Percentiles rank a stretch among this genome's conserved stretches.
Evolutionary conservation across 2,113 vertebrate genomes (phyloP).

Genomic region (Progne subis): DNA sequence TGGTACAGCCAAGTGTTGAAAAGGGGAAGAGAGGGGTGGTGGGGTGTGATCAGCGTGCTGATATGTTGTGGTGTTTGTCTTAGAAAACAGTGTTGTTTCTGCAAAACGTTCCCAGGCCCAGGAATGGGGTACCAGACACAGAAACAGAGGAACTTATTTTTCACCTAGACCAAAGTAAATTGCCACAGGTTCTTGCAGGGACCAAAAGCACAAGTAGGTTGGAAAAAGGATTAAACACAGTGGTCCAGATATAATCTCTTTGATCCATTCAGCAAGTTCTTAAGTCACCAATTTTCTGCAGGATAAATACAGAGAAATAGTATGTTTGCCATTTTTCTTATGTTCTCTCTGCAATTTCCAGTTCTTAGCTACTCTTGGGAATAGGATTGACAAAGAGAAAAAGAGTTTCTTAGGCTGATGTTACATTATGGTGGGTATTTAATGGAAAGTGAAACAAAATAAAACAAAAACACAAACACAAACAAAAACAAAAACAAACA

Average conservation of each 20-base stretch:
- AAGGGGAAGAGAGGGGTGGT: background rate
- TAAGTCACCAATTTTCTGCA: background rate
- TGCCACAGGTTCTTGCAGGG: background rate
- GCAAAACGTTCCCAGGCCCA: background rate
- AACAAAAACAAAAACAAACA: background rate
- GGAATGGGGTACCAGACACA: background rate
- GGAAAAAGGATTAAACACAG: background rate
- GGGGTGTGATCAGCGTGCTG: accelerated
- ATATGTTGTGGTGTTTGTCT: background rate
- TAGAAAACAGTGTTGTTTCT: background rate
- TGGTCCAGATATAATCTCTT: background rate
- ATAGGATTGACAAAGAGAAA: background rate
- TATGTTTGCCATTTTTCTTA: background rate
- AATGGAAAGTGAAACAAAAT: background rate
- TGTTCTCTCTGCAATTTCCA: background rate
- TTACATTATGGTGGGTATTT: background rate
- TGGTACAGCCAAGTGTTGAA: background rate
- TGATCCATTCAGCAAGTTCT: background rate
- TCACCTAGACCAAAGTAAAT: background rate
- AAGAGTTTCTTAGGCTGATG: background rate
- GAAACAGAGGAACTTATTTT: background rate
- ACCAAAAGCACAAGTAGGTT: background rate
- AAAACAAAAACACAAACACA: too few species aligned
- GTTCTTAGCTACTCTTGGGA: background rate
- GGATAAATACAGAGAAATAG: background rate